A percentile compares a stretch with the other conserved stretches of the same genome.
These are phyloP conservation scores for Danio aesculapii DNA, from an alignment of 2,797 vertebrate species.

Conservation along the genomic window DNA sequence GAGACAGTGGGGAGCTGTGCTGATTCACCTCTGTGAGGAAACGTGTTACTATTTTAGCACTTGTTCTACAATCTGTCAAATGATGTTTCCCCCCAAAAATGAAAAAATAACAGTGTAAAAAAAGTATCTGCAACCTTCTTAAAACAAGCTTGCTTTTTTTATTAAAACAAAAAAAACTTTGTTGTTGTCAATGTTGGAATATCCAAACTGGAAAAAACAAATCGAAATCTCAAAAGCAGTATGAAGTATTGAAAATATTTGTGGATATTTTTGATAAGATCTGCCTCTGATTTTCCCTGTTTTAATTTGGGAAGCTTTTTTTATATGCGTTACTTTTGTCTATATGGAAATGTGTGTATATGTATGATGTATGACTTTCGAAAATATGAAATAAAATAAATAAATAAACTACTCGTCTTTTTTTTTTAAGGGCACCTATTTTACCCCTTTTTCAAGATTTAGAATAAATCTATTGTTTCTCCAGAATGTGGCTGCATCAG, in stretches of 20 bases:
- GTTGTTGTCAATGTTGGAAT: slow-evolving; percentile 10
- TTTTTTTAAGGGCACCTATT: no score
- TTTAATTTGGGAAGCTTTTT: slow-evolving; percentile 87
- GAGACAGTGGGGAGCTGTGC: slow-evolving; percentile 25
- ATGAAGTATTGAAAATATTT: slow-evolving; percentile 84
- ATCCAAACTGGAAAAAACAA: slow-evolving; percentile 76
- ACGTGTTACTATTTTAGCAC: slow-evolving; percentile 50
- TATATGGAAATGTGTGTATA: slow-evolving; percentile 51
- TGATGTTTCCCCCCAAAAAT: not conserved
- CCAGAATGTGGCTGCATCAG: no score
- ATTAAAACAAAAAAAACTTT: not conserved
- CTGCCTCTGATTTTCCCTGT: slow-evolving; percentile 85
- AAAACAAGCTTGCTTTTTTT: no score
- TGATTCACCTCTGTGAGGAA: slow-evolving; percentile 60
- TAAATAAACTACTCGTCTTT: no score
- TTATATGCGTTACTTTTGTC: slow-evolving; percentile 59
- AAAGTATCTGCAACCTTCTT: not conserved
- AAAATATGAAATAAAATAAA: slow-evolving; percentile 42
- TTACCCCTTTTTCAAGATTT: no score
- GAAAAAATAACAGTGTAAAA: no score
- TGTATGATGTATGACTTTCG: slow-evolving; percentile 39
- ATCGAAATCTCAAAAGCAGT: slow-evolving; percentile 66
- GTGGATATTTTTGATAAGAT: slow-evolving; percentile 84
- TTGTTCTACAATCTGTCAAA: slow-evolving; percentile 39
- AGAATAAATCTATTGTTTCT: no score